Evolutionary conservation across 2,797 vertebrate species (phyloP).

Genomic region (Sebastes ruberrimus): DNA sequence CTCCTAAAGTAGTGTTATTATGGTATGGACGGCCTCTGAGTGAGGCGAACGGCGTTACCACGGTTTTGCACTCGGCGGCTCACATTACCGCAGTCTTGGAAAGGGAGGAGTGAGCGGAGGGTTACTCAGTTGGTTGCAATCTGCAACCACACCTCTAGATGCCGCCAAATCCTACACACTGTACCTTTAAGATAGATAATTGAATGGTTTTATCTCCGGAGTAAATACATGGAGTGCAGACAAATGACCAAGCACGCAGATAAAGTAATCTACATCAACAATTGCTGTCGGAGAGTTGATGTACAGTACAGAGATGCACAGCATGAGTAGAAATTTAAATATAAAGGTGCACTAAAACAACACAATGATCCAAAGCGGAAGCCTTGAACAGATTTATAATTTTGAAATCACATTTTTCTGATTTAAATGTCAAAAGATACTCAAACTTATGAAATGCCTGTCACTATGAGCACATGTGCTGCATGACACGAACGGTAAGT

Average conservation of each 20-base stretch:
- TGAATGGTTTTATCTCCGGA: not conserved
- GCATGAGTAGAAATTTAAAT: not conserved
- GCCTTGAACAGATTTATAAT: too few species aligned
- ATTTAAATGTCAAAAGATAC: not conserved
- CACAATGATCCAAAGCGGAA: not conserved
- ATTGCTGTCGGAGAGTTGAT: not conserved
- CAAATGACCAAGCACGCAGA: not conserved
- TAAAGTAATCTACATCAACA: not conserved
- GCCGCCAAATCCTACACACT: too few species aligned
- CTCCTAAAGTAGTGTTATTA: too few species aligned
- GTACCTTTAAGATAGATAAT: not conserved
- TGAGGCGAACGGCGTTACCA: too few species aligned
- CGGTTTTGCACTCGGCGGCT: too few species aligned
- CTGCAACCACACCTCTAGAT: too few species aligned
- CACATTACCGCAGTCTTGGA: too few species aligned
- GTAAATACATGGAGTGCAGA: not conserved
- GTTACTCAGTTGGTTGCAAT: too few species aligned
- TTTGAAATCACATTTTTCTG: not conserved
- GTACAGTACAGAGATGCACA: not conserved
- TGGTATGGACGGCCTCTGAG: too few species aligned
- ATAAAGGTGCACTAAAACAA: not conserved
- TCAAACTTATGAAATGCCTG: not conserved
- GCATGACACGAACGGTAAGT: not conserved
- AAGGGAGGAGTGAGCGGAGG: too few species aligned
- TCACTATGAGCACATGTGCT: not conserved